Evolutionary conservation across 2,888 invertebrate species (phyloP), one percentile per base, ranked within the genome.

Genomic region (Dermolepida albohirtum): DNA sequence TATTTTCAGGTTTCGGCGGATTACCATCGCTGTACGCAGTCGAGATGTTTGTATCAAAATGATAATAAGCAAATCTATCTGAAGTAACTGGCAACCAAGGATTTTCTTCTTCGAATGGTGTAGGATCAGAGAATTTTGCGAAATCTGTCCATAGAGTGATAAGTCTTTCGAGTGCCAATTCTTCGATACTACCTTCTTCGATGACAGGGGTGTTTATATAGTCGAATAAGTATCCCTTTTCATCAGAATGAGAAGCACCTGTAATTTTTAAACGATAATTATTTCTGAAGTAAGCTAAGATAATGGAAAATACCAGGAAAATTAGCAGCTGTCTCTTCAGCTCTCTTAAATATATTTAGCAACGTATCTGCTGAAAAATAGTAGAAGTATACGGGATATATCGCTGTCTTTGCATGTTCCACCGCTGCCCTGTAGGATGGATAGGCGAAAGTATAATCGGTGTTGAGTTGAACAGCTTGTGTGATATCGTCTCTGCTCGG

Each of bases 101-200:
- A 34, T 70, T 22, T 8, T 71, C 64, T 16, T 72, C 52, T 5
- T 68, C 27, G 5, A 1, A 5, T 1, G 72, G 70, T 41, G 74
- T 74, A 8, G 77, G 77, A 68, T 75, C 71, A 47, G 78, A 76
- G 39, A 70, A 72, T 49, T 71, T 74, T 1, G 78, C 79, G 72
- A 79, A 79, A 66, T 72, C 77, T 5, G 78, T 73, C 78, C 78
- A 79, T 7, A 75, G 67, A 69, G 71, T 77, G 0, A 73, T 72
- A 29, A 78, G 64, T 29, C 74, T 72, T 12, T 66, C 50, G 2
- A 76, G 54, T 7, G 72, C 66, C 10, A 68, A 57, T 6, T 73
- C 75, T 71, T 77, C 77, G 11, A 70, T 1, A 49, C 72, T 73
- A 1, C 64, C 66, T 5, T 70, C 47, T 0, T 67, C 69, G 5